Conservation (phyloP, 2,888 invertebrate genomes). For the Margaritifera margaritifera region DNA sequence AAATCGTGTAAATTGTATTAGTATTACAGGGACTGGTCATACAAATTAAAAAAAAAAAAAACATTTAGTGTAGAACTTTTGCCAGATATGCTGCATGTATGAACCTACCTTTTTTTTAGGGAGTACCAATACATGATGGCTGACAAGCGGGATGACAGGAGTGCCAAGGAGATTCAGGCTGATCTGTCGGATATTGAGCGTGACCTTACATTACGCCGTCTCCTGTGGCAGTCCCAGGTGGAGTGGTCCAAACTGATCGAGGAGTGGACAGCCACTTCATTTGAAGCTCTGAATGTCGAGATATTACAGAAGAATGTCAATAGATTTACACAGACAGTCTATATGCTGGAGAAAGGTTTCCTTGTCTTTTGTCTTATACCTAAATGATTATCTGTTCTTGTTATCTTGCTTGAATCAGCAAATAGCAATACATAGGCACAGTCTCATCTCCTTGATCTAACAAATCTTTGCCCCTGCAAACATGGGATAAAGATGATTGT, state of each 20-base stretch:
- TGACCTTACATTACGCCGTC: slow-evolving; percentile 68
- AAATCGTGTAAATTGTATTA: too few relatives aligned
- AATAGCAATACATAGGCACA: too few relatives aligned
- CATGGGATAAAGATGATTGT: too few relatives aligned
- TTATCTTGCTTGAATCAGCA: too few relatives aligned
- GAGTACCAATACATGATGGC: slow-evolving; percentile 56
- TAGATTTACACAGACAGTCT: slow-evolving; percentile 72
- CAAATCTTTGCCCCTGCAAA: too few relatives aligned
- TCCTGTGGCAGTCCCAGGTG: slow-evolving; percentile 71
- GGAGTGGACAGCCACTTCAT: slow-evolving; percentile 68
- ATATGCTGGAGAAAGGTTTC: slow-evolving; percentile 72
- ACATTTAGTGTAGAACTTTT: too few relatives aligned
- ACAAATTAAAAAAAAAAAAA: background rate
- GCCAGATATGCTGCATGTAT: background rate
- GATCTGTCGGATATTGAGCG: slow-evolving; percentile 71
- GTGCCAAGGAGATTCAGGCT: slow-evolving; percentile 66
- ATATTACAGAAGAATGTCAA: slow-evolving; percentile 71
- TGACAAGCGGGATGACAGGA: slow-evolving; percentile 60
- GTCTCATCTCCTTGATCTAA: too few relatives aligned
- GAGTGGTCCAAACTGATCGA: slow-evolving; percentile 70
- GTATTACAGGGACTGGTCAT: too few relatives aligned
- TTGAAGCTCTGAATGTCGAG: slow-evolving; percentile 70
- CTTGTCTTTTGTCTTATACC: too few relatives aligned
- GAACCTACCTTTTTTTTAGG: slow-evolving; percentile 31
- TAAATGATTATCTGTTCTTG: too few relatives aligned